These are phyloP conservation scores for Paraplagusia blochii DNA, from an alignment of 2,113 vertebrate species.

Conservation along the genomic window DNA sequence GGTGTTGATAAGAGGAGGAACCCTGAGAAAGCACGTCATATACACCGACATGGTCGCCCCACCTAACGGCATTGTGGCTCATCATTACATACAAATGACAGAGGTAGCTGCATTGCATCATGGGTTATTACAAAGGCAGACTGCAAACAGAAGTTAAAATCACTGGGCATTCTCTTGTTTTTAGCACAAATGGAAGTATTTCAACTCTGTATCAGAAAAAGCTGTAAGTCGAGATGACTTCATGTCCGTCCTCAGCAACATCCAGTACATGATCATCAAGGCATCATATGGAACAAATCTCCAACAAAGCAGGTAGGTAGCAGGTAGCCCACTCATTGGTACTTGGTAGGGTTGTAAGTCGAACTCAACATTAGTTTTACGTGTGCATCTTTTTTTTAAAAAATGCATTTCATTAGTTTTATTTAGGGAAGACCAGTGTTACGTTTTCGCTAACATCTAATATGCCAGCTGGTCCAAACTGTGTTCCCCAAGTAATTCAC, in stretches of 20 bases:
- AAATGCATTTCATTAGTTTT: too few relatives aligned
- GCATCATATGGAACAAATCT: conserved; percentile 86
- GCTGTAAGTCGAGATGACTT: conserved; percentile 84
- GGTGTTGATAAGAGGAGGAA: conserved; percentile 87
- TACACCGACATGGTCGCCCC: conserved; percentile 79
- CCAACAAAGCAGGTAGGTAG: conserved; percentile 92
- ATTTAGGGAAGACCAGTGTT: too few relatives aligned
- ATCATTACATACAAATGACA: conserved; percentile 78
- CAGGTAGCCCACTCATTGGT: too few relatives aligned
- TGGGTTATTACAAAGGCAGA: not conserved
- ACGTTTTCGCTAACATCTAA: too few relatives aligned
- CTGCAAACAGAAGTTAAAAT: not conserved
- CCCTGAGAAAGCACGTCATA: conserved; percentile 80
- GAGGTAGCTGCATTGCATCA: conserved; percentile 78
- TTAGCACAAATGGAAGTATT: conserved; percentile 91
- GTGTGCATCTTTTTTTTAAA: too few relatives aligned
- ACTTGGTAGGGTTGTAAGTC: too few relatives aligned
- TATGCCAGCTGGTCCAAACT: too few relatives aligned
- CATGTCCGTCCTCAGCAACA: conserved; percentile 84
- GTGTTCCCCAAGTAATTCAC: too few relatives aligned
- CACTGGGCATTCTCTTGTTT: conserved; percentile 23
- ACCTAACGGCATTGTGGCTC: conserved; percentile 75
- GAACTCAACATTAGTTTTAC: too few relatives aligned
- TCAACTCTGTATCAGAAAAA: conserved; percentile 87
- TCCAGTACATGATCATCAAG: conserved; percentile 90